Base-by-base conservation (phyloP, 2,797 vertebrate genomes). In the Microctenopoma lineatum region DNA sequence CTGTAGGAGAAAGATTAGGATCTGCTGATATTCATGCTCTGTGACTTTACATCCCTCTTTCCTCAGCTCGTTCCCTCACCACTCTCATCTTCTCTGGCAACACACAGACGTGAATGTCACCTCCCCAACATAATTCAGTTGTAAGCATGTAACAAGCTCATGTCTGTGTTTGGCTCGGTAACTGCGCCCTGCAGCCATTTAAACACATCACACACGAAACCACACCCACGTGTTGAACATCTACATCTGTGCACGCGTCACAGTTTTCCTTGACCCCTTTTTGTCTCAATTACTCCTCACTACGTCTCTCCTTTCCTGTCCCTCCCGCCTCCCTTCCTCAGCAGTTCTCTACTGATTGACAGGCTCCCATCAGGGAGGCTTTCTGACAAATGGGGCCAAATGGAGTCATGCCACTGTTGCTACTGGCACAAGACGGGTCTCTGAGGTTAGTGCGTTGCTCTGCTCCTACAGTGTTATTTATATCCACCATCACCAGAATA, bases 351-450 rank as follows among this genome's bases (percentile, higher is more conserved):
- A 53, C 46, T 79, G 84, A 84, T 72, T 81, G 89, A 85, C 85
- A 70, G 74, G 62, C 68, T 80, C 87, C 39, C 88, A 86, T 89
- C 85, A 83, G 88, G 86, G 79, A 76, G 81, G 69, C 77, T 79
- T 71, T 80, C 84, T 87, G 83, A 90, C 89, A 92, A 91, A 93
- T 89, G 75, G 70, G 79, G 83, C 84, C 89, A 92, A 90, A 86
- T 90, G 87, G 90, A 87, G 77, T 54, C 11, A 54, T 75, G 88
- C 85, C 89, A 90, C 84, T 77, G 88, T 79, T 83, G 74, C 87
- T 73, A 73, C 87, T 85, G 86, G 83, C 75, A 59, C 70, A 18
- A 62, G 74, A 84, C 82, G 87, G 73, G 66, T 79, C 81, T 59
- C 82, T 67, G 79, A 83, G 81, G 78, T 81, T 87, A 69, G 63